These are phyloP conservation scores for Xenopus petersii DNA, from an alignment of 2,797 vertebrate species.

Conservation along the genomic window DNA sequence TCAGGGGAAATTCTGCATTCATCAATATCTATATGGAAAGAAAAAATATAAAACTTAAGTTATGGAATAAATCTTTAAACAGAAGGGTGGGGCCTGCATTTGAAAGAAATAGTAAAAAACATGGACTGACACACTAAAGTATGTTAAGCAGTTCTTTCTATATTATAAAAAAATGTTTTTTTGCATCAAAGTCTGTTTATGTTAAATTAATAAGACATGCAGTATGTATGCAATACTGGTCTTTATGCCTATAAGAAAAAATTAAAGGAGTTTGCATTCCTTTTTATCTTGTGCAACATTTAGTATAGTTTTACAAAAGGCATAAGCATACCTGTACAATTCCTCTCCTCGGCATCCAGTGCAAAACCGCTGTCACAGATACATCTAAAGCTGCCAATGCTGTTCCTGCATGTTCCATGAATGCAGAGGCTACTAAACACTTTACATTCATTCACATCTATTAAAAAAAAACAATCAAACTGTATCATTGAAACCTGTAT, in stretches of 20 bases:
- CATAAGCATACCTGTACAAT: constrained; percentile 81
- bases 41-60: background rate
- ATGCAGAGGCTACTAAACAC: constrained; percentile 84
- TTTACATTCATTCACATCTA: constrained; percentile 92
- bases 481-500: background rate
- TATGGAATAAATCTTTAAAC: background rate
- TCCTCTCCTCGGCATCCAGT: constrained; percentile 84
- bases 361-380: constrained; percentile 83
- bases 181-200: no score
- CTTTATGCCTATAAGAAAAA: no score
- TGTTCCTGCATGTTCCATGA: constrained; percentile 83
- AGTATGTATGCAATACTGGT: no score
- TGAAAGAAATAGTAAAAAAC: no score
- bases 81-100: no score
- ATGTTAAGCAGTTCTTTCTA: no score
- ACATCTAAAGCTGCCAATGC: constrained; percentile 90
- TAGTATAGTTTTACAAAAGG: no score
- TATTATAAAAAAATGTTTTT: no score
- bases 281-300: no score
- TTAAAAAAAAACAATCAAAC: background rate
- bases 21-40: constrained; percentile 76
- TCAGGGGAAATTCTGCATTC: constrained; percentile 89
- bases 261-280: no score
- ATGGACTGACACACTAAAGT: no score
- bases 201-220: no score